Percentiles rank a stretch among this genome's conserved stretches.
These are phyloP conservation scores for Cinara cedri DNA, from an alignment of 2,888 invertebrate species.

Conservation along the genomic window DNA sequence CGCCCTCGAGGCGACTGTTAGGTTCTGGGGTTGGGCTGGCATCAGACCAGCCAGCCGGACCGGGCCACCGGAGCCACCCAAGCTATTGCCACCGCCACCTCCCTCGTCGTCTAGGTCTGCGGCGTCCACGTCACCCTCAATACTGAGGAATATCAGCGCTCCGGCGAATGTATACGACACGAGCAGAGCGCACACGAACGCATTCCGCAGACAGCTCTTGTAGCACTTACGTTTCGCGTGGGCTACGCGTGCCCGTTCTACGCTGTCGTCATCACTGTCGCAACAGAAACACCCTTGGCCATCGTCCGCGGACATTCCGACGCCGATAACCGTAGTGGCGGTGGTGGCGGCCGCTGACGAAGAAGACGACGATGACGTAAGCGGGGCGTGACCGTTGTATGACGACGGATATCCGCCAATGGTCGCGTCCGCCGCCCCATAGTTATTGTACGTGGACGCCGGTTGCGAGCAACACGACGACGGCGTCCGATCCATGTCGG, in stretches of 20 bases:
- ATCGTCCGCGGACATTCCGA: conserved; percentile 18
- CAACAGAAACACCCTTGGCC: conserved; percentile 65
- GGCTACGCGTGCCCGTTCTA: conserved; percentile 67
- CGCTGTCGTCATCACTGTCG: conserved; percentile 68
- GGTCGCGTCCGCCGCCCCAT: conserved; percentile 1
- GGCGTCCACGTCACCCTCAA: conserved; percentile 68
- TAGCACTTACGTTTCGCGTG: conserved; percentile 69
- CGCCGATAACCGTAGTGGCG: not conserved
- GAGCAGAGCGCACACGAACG: conserved; percentile 80
- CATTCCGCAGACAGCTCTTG: conserved; percentile 78
- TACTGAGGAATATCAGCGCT: conserved; percentile 83
- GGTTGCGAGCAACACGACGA: conserved; percentile 31
- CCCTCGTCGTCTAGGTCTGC: conserved; percentile 62
- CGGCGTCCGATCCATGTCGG: conserved; percentile 22
- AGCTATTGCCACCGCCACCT: conserved; percentile 59
- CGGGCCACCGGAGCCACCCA: conserved; percentile 9
- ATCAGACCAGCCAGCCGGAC: conserved; percentile 44
- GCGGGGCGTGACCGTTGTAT: conserved; percentile 8
- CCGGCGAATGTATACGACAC: conserved; percentile 79
- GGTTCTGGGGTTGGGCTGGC: conserved; percentile 55
- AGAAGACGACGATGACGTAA: not conserved
- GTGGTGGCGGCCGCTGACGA: not conserved
- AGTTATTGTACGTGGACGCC: conserved; percentile 3
- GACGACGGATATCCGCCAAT: conserved; percentile 6
- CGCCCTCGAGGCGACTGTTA: conserved; percentile 57